These are phyloP conservation scores for Sphinx pinastri DNA, from an alignment of 2,888 invertebrate species.

Conservation along the genomic window DNA sequence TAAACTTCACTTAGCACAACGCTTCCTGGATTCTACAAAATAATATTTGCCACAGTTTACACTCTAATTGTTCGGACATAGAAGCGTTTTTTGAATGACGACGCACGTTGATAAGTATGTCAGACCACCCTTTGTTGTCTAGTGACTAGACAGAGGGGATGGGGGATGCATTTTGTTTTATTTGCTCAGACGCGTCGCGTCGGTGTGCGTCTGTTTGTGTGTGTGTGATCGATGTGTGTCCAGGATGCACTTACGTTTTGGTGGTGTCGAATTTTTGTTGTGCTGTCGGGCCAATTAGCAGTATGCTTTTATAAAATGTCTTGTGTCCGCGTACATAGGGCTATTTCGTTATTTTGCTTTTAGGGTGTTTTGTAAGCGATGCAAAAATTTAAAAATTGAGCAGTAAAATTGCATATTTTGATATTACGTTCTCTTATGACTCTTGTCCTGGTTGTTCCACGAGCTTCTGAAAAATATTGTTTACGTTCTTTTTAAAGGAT, in stretches of 20 bases:
- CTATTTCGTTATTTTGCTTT: too few relatives aligned
- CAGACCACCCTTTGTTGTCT: constrained; percentile 78
- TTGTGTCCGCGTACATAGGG: not conserved
- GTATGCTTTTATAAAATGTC: constrained; percentile 7
- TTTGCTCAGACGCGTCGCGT: constrained; percentile 61
- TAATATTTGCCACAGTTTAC: constrained; percentile 32
- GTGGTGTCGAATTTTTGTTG: constrained; percentile 24
- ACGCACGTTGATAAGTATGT: constrained; percentile 49
- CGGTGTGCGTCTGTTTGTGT: constrained; percentile 41
- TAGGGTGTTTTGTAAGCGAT: too few relatives aligned
- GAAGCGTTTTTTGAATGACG: constrained; percentile 41
- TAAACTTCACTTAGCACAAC: constrained; percentile 73
- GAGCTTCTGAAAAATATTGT: too few relatives aligned
- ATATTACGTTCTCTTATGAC: too few relatives aligned
- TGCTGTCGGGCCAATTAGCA: constrained; percentile 20
- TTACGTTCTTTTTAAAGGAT: too few relatives aligned
- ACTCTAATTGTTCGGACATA: constrained; percentile 39
- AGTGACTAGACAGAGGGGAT: constrained; percentile 69
- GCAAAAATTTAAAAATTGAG: too few relatives aligned
- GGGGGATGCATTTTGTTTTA: constrained; percentile 75
- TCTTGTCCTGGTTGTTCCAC: too few relatives aligned
- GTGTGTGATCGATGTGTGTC: constrained; percentile 49
- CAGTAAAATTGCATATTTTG: too few relatives aligned
- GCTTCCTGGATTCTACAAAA: constrained; percentile 60
- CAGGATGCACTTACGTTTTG: constrained; percentile 24